These are phyloP conservation scores for Spilogale gracilis DNA, from an alignment of 2,113 vertebrate species.

Conservation along the genomic window DNA sequence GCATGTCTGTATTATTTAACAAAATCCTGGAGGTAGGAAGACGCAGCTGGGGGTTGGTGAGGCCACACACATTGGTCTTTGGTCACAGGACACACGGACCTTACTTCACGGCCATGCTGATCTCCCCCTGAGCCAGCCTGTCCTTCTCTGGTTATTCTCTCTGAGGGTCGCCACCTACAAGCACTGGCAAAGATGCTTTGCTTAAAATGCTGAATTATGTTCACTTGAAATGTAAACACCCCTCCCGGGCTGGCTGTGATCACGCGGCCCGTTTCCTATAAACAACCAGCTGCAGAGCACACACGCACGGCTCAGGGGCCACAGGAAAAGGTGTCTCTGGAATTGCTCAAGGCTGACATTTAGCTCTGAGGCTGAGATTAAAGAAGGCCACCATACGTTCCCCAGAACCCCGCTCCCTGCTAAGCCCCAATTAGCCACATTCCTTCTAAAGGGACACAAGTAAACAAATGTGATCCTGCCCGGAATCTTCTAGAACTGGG, in stretches of 20 bases:
- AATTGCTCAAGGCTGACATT: conserved; percentile 14
- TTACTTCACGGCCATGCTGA: neutral
- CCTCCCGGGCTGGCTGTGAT: neutral
- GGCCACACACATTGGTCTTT: neutral
- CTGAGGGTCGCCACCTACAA: neutral
- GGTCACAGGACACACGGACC: neutral
- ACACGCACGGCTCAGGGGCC: neutral
- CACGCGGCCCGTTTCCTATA: neutral
- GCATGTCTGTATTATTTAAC: neutral
- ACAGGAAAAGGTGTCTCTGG: neutral
- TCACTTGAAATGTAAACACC: conserved; percentile 42
- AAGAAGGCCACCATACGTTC: neutral
- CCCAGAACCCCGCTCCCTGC: neutral
- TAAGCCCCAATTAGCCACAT: neutral
- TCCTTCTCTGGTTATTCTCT: neutral
- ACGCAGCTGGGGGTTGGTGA: neutral
- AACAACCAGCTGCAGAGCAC: neutral
- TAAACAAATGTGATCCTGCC: neutral
- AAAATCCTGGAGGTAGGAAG: neutral
- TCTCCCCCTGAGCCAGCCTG: neutral
- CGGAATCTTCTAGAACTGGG: neutral
- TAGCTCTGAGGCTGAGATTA: neutral
- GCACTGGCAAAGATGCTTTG: neutral
- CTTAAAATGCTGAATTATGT: conserved; percentile 6
- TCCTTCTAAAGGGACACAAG: neutral